phyloP scores from a whole-genome alignment of 2,888 invertebrate genomes.

The Acronicta leporina region DNA sequence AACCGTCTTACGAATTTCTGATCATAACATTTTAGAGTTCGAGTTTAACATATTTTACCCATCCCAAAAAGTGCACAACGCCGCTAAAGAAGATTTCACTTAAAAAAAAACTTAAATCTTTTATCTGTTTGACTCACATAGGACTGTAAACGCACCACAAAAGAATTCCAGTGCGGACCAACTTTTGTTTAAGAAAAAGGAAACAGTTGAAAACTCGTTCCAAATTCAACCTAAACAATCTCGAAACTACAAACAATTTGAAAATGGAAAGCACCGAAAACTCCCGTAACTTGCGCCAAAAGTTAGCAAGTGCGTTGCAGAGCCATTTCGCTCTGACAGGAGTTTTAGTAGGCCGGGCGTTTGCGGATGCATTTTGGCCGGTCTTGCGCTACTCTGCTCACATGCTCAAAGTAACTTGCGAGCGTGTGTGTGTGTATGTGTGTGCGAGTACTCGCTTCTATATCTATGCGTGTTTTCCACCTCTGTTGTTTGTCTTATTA shows the following conservation, averaged over 20 bases:
- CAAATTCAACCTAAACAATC: background rate
- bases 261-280: background rate
- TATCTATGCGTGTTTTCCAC: background rate
- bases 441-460: no score
- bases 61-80: no score
- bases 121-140: no score
- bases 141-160: background rate
- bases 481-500: slow-evolving; percentile 10
- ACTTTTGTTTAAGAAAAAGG: slow-evolving; percentile 1
- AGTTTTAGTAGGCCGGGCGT: slow-evolving; percentile 64
- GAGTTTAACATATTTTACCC: no score
- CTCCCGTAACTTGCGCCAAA: slow-evolving; percentile 49
- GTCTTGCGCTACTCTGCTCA: slow-evolving; percentile 27
- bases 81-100: no score
- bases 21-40: no score
- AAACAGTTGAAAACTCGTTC: background rate
- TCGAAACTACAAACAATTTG: slow-evolving; percentile 7
- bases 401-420: background rate
- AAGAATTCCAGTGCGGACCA: background rate
- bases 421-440: background rate
- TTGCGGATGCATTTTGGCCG: slow-evolving; percentile 47
- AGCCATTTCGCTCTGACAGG: slow-evolving; percentile 65
- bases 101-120: no score
- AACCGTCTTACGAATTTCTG: no score
- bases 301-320: slow-evolving; percentile 50